Conservation (phyloP, 2,113 vertebrate species). For the Cephalopholis sonnerati region DNA sequence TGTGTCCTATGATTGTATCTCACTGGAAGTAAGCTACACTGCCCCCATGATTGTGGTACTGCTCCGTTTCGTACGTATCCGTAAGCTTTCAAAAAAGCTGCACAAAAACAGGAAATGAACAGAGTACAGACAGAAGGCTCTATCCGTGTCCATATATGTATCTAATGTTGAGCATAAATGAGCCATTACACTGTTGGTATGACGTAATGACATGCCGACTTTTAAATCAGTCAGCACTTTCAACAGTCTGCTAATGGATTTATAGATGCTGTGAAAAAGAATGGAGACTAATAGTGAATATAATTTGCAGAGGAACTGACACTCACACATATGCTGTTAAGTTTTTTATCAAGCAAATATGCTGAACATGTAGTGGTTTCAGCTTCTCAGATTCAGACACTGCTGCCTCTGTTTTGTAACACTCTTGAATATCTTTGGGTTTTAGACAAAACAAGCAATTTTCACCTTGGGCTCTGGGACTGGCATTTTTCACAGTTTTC, state of each 20-base stretch:
- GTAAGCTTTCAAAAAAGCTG: no score
- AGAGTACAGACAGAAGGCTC: no score
- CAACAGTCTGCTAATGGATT: not conserved
- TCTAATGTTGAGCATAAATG: no score
- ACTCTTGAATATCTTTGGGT: slow-evolving; percentile 4
- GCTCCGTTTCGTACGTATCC: no score
- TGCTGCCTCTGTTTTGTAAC: not conserved
- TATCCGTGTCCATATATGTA: no score
- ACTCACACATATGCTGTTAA: not conserved
- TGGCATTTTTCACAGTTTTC: not conserved
- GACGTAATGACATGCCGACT: not conserved
- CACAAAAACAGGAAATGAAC: no score
- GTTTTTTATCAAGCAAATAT: not conserved
- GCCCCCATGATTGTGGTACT: no score
- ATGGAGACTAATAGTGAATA: not conserved
- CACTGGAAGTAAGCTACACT: no score
- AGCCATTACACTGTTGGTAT: not conserved
- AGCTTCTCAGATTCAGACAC: not conserved
- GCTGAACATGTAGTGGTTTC: not conserved
- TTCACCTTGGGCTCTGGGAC: not conserved
- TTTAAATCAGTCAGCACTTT: slow-evolving; percentile 5
- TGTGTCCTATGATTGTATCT: no score
- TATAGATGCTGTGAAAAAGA: not conserved
- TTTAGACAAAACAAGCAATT: slow-evolving; percentile 17
- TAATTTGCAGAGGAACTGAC: not conserved